Evolutionary conservation across 2,797 vertebrate genomes (phyloP).

Genomic region (Coracias cyanogaster): DNA sequence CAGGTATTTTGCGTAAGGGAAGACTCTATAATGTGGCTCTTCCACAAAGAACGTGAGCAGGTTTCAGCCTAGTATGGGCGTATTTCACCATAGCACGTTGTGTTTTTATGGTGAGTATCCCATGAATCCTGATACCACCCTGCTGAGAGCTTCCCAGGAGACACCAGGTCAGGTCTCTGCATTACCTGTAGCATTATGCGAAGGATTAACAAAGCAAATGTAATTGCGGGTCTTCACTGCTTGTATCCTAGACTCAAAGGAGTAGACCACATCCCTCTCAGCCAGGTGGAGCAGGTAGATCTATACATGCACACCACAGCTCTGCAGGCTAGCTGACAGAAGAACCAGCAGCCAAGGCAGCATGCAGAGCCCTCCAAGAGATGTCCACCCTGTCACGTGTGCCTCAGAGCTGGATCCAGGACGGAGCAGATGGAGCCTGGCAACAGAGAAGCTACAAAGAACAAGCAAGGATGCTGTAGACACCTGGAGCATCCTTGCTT

Average conservation of each 20-base stretch:
- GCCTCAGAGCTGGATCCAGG: not conserved
- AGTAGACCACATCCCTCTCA: not conserved
- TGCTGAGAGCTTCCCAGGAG: not conserved
- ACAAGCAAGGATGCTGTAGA: not conserved
- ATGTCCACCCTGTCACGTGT: rapidly evolving
- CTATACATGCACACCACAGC: not conserved
- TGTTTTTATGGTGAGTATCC: not conserved
- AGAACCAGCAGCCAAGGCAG: not conserved
- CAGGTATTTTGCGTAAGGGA: not conserved
- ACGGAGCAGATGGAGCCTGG: not conserved
- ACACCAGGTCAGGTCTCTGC: not conserved
- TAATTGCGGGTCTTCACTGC: not conserved
- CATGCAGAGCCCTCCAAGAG: not conserved
- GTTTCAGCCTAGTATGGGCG: not conserved
- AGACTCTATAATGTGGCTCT: not conserved
- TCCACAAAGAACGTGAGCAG: not conserved
- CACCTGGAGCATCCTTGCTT: not conserved
- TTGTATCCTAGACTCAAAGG: not conserved
- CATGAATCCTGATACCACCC: not conserved
- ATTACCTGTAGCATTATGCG: not conserved
- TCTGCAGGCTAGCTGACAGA: not conserved
- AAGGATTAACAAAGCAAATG: not conserved
- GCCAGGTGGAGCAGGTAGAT: not conserved
- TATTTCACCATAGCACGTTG: rapidly evolving
- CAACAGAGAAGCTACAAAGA: not conserved